phyloP scores from a whole-genome alignment of 1,140 invertebrate species.

The Megalonaias nervosa region DNA sequence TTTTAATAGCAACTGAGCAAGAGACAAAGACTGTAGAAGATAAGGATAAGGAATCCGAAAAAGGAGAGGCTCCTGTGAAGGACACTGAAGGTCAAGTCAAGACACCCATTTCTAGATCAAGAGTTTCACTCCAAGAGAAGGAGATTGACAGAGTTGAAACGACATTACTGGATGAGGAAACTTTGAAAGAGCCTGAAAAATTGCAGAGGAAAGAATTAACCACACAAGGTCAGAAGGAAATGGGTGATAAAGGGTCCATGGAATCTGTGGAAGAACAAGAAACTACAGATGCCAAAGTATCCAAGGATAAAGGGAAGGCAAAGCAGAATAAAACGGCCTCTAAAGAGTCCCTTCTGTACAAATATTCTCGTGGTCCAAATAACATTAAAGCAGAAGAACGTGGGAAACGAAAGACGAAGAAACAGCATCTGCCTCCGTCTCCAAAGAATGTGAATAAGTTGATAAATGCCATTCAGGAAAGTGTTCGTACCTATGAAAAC shows the following conservation, averaged over 20 bases:
- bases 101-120: not conserved
- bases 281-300: not conserved
- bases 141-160: not conserved
- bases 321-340: not conserved
- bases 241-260: not conserved
- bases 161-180: not conserved
- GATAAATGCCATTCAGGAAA: constrained; percentile 41
- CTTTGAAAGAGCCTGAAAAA: constrained; percentile 7
- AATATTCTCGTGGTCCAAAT: too few species aligned
- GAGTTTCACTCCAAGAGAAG: not conserved
- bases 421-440: too few species aligned
- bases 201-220: constrained; percentile 17
- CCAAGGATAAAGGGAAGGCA: not conserved
- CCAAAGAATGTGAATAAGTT: too few species aligned
- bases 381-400: too few species aligned
- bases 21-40: constrained; percentile 14
- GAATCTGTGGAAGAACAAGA: not conserved
- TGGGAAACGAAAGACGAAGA: too few species aligned
- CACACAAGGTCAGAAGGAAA: constrained; percentile 1
- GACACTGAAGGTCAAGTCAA: not conserved
- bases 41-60: constrained; percentile 16
- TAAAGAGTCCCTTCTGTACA: too few species aligned
- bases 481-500: constrained; percentile 52
- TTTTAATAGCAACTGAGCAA: not conserved
- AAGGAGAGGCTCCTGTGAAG: not conserved